Evolutionary conservation across 2,888 invertebrate genomes (phyloP), one percentile per base, ranked within the genome.

Genomic region (Cerastis rubricosa): DNA sequence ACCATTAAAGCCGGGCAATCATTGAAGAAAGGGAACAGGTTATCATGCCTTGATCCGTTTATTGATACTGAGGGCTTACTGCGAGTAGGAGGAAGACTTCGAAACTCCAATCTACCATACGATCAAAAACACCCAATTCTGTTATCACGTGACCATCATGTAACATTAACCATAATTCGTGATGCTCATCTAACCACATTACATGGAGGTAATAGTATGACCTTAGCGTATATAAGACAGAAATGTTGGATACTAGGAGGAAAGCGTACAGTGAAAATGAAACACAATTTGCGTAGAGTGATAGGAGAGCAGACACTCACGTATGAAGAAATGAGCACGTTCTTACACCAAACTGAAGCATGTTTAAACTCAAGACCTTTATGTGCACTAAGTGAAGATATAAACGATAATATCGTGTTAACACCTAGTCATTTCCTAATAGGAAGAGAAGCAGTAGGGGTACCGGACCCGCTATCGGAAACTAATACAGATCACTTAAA

Each of bases 321-420:
- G n/a, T 74, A 66, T 54, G 54, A 54, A 74, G 74, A 74, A 49
- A 43, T 74, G 45, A 63, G 59, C n/a, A 74, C 74, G 45, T 74
- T 74, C 29, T 40, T 74, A 17, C 54, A 59, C 11, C 74, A 74
- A 74, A 74, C 19, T 22, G 71, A 71, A 71, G 71, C 71, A 9
- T 71, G 71, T 63, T 40, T 71, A 35, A 71, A 71, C 25, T 45
- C 71, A 35, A 61, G 71, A 63, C 71, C 71, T 22, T 25, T 71
- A 25, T 63, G 63, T 49, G 61, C 61, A 47, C 63, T 59, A 63
- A 71, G 49, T 45, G 45, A 40, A 59, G 54, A 54, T 54, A 54
- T 54, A n/a, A n/a, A 54, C 12, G 54, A 54, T n/a, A 54, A 54
- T 4, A n/a, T 54, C 9, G 54, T 54, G 54, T 54, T 54, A 54